Evolutionary conservation across 2,797 vertebrate genomes (phyloP), one percentile per base, ranked within the genome.

Genomic region (Betta splendens): DNA sequence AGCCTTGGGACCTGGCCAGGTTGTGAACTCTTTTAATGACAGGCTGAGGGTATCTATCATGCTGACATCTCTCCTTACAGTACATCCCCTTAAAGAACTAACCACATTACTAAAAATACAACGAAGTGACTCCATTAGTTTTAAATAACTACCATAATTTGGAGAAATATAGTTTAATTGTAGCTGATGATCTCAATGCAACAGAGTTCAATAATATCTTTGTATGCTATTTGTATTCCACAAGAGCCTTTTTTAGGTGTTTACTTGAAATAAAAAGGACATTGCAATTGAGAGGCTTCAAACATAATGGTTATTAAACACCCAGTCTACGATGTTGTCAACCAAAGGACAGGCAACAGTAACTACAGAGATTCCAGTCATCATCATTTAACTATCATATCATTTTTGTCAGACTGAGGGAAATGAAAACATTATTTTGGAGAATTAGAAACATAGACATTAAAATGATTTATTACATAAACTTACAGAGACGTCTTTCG

Each of bases 341-440:
- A 83, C 62, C 53, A 36, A 46, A 66, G 64, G n/a, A n/a, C n/a
- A n/a, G 52, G 48, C 55, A 49, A 64, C 53, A 59, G 66, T 72
- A 69, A 83, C 66, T 60, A 58, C 51, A 65, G 33, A 48, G 50
- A 60, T 65, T 79, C 71, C 68, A 66, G 60, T 82, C 72, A 64
- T 69, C 70, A 79, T 87, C 84, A 87, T 88, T 89, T 86, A 87
- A 73, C 74, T 83, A 83, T 79, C 63, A 69, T 66, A n/a, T n/a
- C n/a, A n/a, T n/a, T n/a, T n/a, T n/a, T n/a, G n/a, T n/a, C 48
- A 52, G 70, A 57, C 64, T 66, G 50, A 77, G 71, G 69, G 73
- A n/a, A n/a, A n/a, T n/a, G n/a, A n/a, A n/a, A n/a, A n/a, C n/a
- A n/a, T n/a, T n/a, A n/a, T n/a, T n/a, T n/a, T n/a, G n/a, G n/a